Base-by-base conservation (phyloP, 2,113 vertebrate genomes). In the Pseudolaguvia tuberculata region DNA sequence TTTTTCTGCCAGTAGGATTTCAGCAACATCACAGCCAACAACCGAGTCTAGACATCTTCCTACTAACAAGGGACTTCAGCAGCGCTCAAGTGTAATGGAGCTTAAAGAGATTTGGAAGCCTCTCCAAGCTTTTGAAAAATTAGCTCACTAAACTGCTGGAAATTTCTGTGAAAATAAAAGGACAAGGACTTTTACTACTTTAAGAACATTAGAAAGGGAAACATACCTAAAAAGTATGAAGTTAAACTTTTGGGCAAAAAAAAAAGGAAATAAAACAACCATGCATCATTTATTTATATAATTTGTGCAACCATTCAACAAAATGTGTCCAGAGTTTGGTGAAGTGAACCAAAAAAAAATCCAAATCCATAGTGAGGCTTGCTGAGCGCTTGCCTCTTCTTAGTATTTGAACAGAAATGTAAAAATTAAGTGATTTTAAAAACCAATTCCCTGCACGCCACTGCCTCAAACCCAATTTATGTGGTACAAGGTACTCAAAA, bases 31-130 rank as follows among this genome's bases (percentile, higher is more conserved):
- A 51, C 27, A 67, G 61, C 52, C 70, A 78, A 9, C 42, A 35
- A 72, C 15, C 53, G 13, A 59, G 42, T 35, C 76, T 67, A 58
- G 76, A 72, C 71, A 56, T 58, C 56, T 78, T 29, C 62, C 61
- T 42, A 42, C 55, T 78, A 65, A 73, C 51, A 65, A 72, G 27
- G 29, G 45, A 50, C 23, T 67, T 29, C 12, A 50, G 50, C 51
- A 25, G 20, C 45, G 47, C 23, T 10, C 9, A 27, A 20, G 23
- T 68, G 11, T 29, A 48, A 31, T 13, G 5, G 20, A 15, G 35
- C 59, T 63, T 45, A 15, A 45, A 21, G 12, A n/a, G 21, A 47
- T 65, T 23, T 65, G 62, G 13, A 9, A 45, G 13, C 45, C 39
- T 23, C 39, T 20, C 39, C 13, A 25, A 65, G 21, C 39, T 23